Conservation (phyloP, 2,888 invertebrate species). For the Cosmia pyralina region DNA sequence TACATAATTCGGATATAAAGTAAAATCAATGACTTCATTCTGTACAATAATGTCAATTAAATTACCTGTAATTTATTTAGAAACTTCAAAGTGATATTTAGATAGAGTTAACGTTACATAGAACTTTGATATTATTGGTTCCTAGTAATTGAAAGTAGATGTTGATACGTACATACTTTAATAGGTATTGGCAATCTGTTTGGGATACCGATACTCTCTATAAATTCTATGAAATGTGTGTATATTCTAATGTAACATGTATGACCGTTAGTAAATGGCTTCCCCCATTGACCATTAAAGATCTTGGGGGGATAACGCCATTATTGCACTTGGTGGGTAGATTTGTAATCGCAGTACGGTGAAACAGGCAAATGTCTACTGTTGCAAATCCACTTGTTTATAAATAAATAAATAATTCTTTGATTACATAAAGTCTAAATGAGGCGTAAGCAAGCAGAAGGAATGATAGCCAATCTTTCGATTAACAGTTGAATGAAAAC, state of each 20-base stretch:
- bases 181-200: constrained; percentile 14
- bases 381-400: constrained; percentile 15
- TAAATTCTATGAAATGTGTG: neutral
- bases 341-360: constrained; percentile 14
- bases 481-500: constrained; percentile 39
- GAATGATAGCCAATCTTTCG: constrained; percentile 25
- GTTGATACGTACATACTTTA: neutral
- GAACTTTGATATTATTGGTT: constrained; percentile 30
- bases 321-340: constrained; percentile 17
- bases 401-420: constrained; percentile 23
- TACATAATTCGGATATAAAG: constrained; percentile 61
- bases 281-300: constrained; percentile 25
- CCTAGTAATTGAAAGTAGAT: constrained; percentile 21
- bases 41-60: constrained; percentile 43
- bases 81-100: constrained; percentile 22
- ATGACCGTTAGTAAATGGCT: constrained; percentile 1
- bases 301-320: constrained; percentile 45
- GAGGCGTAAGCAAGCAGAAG: constrained; percentile 26
- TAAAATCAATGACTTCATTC: constrained; percentile 58
- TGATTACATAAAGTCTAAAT: constrained; percentile 41
- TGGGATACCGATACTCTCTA: neutral
- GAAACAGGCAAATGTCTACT: constrained; percentile 10
- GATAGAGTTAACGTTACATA: constrained; percentile 10
- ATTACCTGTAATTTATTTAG: constrained; percentile 42
- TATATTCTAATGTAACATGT: constrained; percentile 7